Evolutionary conservation across 1,140 invertebrate genomes (phyloP), one percentile per base, ranked within the genome.

Genomic region (Himalopsyche phryganea): DNA sequence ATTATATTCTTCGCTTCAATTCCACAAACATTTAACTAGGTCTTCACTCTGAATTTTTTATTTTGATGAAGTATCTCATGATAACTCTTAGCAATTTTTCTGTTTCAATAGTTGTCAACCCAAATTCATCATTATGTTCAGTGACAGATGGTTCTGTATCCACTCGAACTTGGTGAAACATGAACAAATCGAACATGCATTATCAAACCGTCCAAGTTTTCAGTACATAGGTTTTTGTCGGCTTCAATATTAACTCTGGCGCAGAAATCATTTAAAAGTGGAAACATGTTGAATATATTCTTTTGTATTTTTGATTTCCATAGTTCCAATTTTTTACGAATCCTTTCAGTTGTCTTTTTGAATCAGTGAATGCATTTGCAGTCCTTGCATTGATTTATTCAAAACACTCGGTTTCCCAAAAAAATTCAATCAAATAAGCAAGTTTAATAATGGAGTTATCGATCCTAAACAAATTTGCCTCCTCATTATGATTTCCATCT

Each of bases 281-380:
- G 41, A 44, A 44, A 44, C 41, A 44, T 44, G 14, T 44, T 17
- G 41, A 44, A 44, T 6, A 9, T 7, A 44, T 14, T 44, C 14
- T 44, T n/a, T 44, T 44, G 6, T 44, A 7, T 44, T 44, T 44
- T 44, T 44, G n/a, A n/a, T n/a, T n/a, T n/a, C n/a, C n/a, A n/a
- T n/a, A n/a, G n/a, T n/a, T n/a, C n/a, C n/a, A n/a, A n/a, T n/a
- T n/a, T n/a, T 44, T 44, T n/a, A 9, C 7, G 14, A 44, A 9
- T 6, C 17, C 14, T 44, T 13, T 14, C 6, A 7, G 6, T 44
- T 44, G 11, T 17, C 41, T 17, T 44, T 35, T 35, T 35, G 33
- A 35, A 35, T 35, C 33, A 35, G 14, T 44, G 17, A 44, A 44
- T 44, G 41, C 41, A 44, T 7, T 44, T 44, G 41, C 14, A 14